Evolutionary conservation across 2,888 invertebrate genomes (phyloP).

Genomic region (Malacosoma neustria): DNA sequence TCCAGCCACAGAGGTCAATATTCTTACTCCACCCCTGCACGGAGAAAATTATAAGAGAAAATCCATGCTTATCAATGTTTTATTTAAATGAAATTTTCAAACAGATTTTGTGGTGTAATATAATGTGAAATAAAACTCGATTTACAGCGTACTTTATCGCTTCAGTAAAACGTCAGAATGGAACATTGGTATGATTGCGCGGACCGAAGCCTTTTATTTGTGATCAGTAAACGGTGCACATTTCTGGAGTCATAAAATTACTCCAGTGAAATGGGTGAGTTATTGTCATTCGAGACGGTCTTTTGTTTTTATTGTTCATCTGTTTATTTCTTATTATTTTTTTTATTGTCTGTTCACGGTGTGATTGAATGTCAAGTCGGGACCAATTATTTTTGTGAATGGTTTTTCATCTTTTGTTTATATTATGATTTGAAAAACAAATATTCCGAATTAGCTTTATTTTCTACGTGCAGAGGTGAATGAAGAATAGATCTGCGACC

Average conservation of each 20-base stretch:
- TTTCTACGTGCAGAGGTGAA: too few relatives aligned
- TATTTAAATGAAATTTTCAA: not conserved
- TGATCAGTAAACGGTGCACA: slow-evolving; percentile 23
- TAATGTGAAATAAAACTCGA: slow-evolving; percentile 24
- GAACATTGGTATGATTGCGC: slow-evolving; percentile 17
- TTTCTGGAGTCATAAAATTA: slow-evolving; percentile 12
- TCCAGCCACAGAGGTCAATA: too few relatives aligned
- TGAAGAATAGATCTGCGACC: too few relatives aligned
- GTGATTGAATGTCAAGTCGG: not conserved
- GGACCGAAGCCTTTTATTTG: slow-evolving; percentile 27
- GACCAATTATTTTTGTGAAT: too few relatives aligned
- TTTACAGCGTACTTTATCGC: slow-evolving; percentile 38
- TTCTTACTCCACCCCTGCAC: too few relatives aligned
- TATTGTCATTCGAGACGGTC: slow-evolving; percentile 10
- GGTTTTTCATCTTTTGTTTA: too few relatives aligned
- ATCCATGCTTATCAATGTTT: too few relatives aligned
- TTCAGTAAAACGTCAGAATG: slow-evolving; percentile 23
- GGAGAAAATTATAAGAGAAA: too few relatives aligned
- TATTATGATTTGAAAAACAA: too few relatives aligned
- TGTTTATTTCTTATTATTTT: not conserved
- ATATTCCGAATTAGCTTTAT: too few relatives aligned
- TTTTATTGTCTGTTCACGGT: not conserved
- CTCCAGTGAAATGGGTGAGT: slow-evolving; percentile 15
- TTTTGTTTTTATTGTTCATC: not conserved
- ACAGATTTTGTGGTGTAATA: slow-evolving; percentile 31